These are phyloP conservation scores for Erythrolamprus reginae DNA, from an alignment of 2,113 vertebrate species.

Conservation along the genomic window DNA sequence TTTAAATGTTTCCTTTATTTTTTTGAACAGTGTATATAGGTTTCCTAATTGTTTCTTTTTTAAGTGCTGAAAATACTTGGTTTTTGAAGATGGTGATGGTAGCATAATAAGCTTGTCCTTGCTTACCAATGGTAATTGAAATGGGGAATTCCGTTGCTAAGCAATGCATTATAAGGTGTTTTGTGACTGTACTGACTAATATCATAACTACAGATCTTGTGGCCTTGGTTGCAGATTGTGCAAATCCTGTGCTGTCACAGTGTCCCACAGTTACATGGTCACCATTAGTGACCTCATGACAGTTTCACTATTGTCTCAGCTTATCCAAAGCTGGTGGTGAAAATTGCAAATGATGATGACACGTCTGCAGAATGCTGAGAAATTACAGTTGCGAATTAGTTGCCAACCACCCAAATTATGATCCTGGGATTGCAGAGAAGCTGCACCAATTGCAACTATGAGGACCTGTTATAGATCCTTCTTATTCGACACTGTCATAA, in stretches of 20 bases:
- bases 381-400: not conserved
- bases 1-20: too few species aligned
- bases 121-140: not conserved
- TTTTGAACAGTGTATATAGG: too few species aligned
- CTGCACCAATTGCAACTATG: not conserved
- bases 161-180: not conserved
- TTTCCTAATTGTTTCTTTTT: not conserved
- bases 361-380: not conserved
- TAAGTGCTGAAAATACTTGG: not conserved
- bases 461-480: not conserved
- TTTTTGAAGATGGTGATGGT: not conserved
- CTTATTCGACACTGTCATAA: not conserved
- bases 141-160: not conserved
- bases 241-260: not conserved
- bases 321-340: not conserved
- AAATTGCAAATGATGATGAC: not conserved
- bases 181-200: not conserved
- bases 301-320: not conserved
- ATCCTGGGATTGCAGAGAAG: not conserved
- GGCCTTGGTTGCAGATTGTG: not conserved
- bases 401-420: not conserved
- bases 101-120: not conserved
- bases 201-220: not conserved
- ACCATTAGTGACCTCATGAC: not conserved
- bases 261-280: not conserved